These are phyloP conservation scores for Eupleurogrammus muticus DNA, from an alignment of 2,797 vertebrate genomes.

Conservation along the genomic window DNA sequence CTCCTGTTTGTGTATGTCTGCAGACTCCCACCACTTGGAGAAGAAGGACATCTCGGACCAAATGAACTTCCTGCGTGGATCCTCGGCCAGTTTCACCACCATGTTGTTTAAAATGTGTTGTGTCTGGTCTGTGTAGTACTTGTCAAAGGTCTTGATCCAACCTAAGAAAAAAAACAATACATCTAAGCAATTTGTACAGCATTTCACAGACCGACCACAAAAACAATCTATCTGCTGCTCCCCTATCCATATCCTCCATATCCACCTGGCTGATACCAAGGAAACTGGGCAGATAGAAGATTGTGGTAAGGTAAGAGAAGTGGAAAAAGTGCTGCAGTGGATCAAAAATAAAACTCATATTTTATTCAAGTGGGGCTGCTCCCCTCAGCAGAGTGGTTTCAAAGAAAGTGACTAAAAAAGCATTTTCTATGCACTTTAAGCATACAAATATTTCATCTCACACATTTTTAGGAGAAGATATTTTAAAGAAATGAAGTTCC, in stretches of 20 bases:
- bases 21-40: conserved; percentile 98
- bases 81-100: conserved; percentile 94
- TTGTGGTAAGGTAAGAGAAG: not conserved
- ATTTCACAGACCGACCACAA: not conserved
- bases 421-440: conserved; percentile 25
- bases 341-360: conserved; percentile 72
- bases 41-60: conserved; percentile 98
- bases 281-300: conserved; percentile 28
- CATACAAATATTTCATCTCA: conserved; percentile 8
- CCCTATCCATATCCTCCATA: not conserved
- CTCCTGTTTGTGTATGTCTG: conserved; percentile 89
- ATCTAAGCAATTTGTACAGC: conserved; percentile 21
- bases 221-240: not conserved
- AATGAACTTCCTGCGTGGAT: conserved; percentile 95
- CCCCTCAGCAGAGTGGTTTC: conserved; percentile 31
- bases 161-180: conserved; percentile 79
- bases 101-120: conserved; percentile 99
- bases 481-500: conserved; percentile 8
- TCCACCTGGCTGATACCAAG: conserved; percentile 1
- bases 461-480: not conserved
- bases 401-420: conserved; percentile 49
- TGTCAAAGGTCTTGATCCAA: conserved; percentile 99
- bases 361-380: conserved; percentile 65
- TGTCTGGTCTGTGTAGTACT: conserved; percentile 97
- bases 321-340: conserved; percentile 27